Base-by-base conservation (phyloP, 1,140 invertebrate species). In the Formica exsecta region DNA sequence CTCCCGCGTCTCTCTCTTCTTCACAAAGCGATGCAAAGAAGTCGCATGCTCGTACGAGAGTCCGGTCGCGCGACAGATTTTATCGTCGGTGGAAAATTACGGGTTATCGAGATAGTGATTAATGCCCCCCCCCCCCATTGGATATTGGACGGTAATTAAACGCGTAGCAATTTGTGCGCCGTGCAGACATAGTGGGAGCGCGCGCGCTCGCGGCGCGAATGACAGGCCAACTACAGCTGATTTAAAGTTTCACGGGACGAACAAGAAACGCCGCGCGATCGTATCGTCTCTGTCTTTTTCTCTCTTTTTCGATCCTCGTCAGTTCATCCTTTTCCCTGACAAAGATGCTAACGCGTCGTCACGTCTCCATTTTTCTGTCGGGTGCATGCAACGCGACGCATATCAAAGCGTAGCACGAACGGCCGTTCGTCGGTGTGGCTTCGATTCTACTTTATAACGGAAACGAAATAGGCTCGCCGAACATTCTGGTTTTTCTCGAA, bases 91-190 rank as follows among this genome's bases (percentile, higher is more conserved):
- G 87, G 90, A 87, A 91, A 91, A 91, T 91, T 91, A 91, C 65
- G 77, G 90, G 90, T 89, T 92, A 86, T 91, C 90, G 71, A 74
- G 75, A 41, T 36, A 41, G 86, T 92, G 91, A 92, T 92, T 92
- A 90, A 92, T 91, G 54, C 62, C 66, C 79, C 66, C 64, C 62
- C 66, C 79, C 66, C 64, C 71, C 81, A 59, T 57, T 87, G 75
- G 77, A 88, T 92, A 93, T 93, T 87, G 89, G 88, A 88, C 89
- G 91, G 89, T 93, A 93, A 94, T 93, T 94, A 94, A 93, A 93
- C 90, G 92, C 87, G 86, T 75, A 88, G 91, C 91, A 93, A 93
- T 93, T 94, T 93, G 92, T 89, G 89, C 86, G 85, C 83, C 87
- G 65, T 74, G 75, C 59, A 22, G 59, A 87, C 70, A 89, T 86